Evolutionary conservation across 23 tunicate genomes (phyloP).

Genomic region (Halocynthia aurantium): DNA sequence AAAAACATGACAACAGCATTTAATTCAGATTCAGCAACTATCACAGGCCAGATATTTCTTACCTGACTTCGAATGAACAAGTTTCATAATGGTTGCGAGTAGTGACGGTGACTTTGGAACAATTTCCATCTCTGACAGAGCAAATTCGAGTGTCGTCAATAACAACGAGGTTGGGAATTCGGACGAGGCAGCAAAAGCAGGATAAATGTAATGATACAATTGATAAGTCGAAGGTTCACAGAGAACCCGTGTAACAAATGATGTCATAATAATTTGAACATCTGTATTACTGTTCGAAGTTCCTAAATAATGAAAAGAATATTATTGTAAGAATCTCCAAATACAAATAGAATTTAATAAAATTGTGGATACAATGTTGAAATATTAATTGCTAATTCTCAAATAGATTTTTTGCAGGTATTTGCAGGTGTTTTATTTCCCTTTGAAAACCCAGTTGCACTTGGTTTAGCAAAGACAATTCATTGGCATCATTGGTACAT

Average conservation of each 20-base stretch:
- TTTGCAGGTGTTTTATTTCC: too few relatives aligned
- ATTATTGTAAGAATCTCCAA: too few relatives aligned
- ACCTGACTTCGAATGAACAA: background rate
- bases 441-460: too few relatives aligned
- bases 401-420: too few relatives aligned
- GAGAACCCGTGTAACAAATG: background rate
- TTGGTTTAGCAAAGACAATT: too few relatives aligned
- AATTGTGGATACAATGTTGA: too few relatives aligned
- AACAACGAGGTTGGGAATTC: background rate
- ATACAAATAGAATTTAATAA: too few relatives aligned
- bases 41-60: background rate
- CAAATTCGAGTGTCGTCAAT: background rate
- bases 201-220: background rate
- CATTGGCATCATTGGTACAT: too few relatives aligned
- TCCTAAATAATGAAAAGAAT: background rate
- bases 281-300: background rate
- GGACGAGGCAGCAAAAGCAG: background rate
- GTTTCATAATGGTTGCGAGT: background rate
- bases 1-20: too few relatives aligned
- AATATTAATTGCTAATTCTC: too few relatives aligned
- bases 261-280: background rate
- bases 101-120: background rate
- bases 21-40: too few relatives aligned
- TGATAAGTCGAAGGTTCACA: background rate
- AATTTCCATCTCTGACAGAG: background rate